These are phyloP conservation scores for Hirundo rustica DNA, from an alignment of 2,797 vertebrate species.

Conservation along the genomic window DNA sequence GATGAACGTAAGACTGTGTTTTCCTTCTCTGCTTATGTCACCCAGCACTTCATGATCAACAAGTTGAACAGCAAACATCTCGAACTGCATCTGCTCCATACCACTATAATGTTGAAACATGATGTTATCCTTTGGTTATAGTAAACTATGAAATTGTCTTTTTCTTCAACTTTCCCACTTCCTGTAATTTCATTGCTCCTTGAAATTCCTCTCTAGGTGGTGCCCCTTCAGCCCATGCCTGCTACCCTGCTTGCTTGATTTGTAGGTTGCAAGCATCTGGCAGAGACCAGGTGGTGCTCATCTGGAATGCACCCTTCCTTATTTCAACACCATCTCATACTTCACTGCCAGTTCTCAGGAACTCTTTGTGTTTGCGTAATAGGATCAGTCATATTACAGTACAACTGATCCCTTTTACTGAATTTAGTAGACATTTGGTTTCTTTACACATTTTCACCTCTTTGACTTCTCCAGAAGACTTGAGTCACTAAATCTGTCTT, in stretches of 20 bases:
- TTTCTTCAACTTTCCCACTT: not conserved
- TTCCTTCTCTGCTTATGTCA: not conserved
- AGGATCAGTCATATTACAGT: not conserved
- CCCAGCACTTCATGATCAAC: not conserved
- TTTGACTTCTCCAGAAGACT: not conserved
- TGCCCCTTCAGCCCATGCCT: not conserved
- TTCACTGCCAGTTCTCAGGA: not conserved
- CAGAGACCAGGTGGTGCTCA: not conserved
- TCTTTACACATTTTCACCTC: not conserved
- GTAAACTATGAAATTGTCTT: not conserved
- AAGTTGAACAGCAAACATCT: not conserved
- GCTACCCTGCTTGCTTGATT: not conserved
- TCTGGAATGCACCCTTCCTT: not conserved
- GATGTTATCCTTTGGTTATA: not conserved
- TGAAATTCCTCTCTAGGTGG: not conserved
- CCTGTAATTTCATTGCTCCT: not conserved
- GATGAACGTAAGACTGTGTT: not conserved
- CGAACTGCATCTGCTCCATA: not conserved
- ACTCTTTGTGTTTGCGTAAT: not conserved
- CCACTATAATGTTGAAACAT: not conserved
- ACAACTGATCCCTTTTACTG: not conserved
- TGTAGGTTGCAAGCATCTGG: not conserved
- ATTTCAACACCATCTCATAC: not conserved
- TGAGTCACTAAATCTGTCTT: not conserved
- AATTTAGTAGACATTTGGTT: not conserved